Conservation (phyloP, 1,140 invertebrate genomes). For the Zophobas morio region DNA sequence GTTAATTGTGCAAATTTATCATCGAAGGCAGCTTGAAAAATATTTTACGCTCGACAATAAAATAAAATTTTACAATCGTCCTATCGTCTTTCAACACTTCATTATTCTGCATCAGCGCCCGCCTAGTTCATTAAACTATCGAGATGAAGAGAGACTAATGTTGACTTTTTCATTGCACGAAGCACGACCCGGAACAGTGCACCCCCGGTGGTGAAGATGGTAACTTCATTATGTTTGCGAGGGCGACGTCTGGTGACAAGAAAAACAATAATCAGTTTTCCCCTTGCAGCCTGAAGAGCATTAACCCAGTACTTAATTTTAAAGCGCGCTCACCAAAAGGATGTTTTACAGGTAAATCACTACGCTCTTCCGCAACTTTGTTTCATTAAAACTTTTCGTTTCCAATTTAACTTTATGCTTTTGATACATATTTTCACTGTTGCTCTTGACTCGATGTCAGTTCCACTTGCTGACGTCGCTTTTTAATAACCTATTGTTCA, state of each 20-base stretch:
- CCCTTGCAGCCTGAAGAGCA: slow-evolving; percentile 92
- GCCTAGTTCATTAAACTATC: slow-evolving; percentile 36
- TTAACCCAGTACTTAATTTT: slow-evolving; percentile 94
- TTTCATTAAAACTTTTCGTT: slow-evolving; percentile 41
- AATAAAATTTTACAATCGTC: not conserved
- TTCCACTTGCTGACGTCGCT: not conserved
- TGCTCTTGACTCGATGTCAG: not conserved
- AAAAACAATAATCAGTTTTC: slow-evolving; percentile 97
- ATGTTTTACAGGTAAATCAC: slow-evolving; percentile 87
- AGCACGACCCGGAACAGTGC: slow-evolving; percentile 97
- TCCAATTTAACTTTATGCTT: slow-evolving; percentile 39
- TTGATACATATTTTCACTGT: slow-evolving; percentile 38
- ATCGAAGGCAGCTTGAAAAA: slow-evolving; percentile 10
- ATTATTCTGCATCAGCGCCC: slow-evolving; percentile 26
- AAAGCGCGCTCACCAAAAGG: slow-evolving; percentile 92
- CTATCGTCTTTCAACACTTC: not conserved
- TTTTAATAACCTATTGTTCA: not conserved
- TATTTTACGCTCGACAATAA: slow-evolving; percentile 15
- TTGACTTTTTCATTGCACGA: slow-evolving; percentile 35
- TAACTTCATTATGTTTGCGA: slow-evolving; percentile 98
- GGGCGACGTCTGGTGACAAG: slow-evolving; percentile 96
- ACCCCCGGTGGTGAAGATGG: slow-evolving; percentile 94
- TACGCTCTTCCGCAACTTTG: slow-evolving; percentile 32
- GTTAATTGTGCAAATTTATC: slow-evolving; percentile 26
- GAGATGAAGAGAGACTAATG: slow-evolving; percentile 22